These are phyloP conservation scores for Heterotilapia buettikoferi DNA, from an alignment of 2,113 vertebrate species.

Conservation along the genomic window DNA sequence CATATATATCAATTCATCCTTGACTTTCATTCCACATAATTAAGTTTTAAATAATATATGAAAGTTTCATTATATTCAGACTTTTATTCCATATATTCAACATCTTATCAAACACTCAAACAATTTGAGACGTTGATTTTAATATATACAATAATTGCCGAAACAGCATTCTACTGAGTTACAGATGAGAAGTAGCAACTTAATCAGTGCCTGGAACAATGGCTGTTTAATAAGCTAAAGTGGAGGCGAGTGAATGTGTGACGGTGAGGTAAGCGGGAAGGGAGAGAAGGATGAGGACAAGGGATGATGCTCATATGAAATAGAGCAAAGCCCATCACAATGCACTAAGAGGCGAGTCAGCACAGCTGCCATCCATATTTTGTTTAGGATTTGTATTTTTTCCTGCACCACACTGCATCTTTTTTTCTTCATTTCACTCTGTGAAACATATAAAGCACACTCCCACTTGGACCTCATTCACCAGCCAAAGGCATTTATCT, in stretches of 20 bases:
- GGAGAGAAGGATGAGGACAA: slow-evolving; percentile 28
- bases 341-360: slow-evolving; percentile 57
- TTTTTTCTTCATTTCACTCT: slow-evolving; percentile 27
- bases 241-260: slow-evolving; percentile 24
- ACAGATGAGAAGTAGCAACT: not conserved
- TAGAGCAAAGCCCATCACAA: slow-evolving; percentile 62
- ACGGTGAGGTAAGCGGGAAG: slow-evolving; percentile 28
- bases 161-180: not conserved
- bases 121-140: not conserved
- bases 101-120: not conserved
- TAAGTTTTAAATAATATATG: not conserved
- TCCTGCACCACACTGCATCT: not conserved
- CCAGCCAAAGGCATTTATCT: slow-evolving; percentile 63
- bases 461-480: slow-evolving; percentile 69
- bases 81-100: not conserved
- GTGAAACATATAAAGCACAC: slow-evolving; percentile 61
- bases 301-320: slow-evolving; percentile 48
- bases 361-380: slow-evolving; percentile 52
- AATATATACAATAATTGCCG: not conserved
- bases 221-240: not conserved
- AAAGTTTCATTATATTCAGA: not conserved
- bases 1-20: fast-evolving
- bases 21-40: not conserved
- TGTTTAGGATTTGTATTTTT: slow-evolving; percentile 48
- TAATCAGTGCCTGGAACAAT: slow-evolving; percentile 16